Base-by-base conservation (phyloP, 2,113 vertebrate genomes). In the Orthonyx spaldingii region DNA sequence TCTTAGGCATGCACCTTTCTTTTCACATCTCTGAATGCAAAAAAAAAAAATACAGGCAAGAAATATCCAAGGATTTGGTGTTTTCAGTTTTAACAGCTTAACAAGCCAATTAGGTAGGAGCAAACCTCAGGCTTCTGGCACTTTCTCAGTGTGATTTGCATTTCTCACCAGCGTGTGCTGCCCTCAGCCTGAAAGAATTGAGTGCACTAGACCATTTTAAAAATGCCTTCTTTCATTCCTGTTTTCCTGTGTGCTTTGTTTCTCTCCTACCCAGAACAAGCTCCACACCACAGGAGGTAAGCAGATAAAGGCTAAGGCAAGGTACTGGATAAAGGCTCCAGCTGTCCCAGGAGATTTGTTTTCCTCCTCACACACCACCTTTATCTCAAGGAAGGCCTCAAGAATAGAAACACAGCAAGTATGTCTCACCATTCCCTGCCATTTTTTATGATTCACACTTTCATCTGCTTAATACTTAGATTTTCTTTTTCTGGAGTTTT, bases 291-390 rank as follows among this genome's bases (percentile, higher is more conserved):
- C 75, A 86, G 96, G 96, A 86, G 78, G 81, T 94, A 96, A 97
- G 91, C 23, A 96, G 96, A 96, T 97, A 96, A 95, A 95, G 71
- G 41, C 83, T 68, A 17, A 6, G 1, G 37, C 61, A 53, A 89
- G 93, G 72, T 87, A 61, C 55, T 66, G 46, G 78, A 94, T 85
- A 93, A 96, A 94, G 47, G 22, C 85, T 94, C 90, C 96, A 96
- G 81, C 82, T 97, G 95, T 89, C 93, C 71, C 47, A 14, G 37
- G 46, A 91, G 94, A 93, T 94, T 90, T 96, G 89, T 91, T 92
- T 95, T 95, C 53, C 63, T 96, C 41, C 74, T 86, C 65, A 86
- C 33, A 86, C 7, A 91, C 35, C 57, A 82, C 21, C 88, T 76
- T 87, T 57, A 50, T 72, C 64, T 50, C 44, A 84, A 32, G 70